Conservation (phyloP, 2,888 invertebrate genomes). For the Agrotis exclamationis region DNA sequence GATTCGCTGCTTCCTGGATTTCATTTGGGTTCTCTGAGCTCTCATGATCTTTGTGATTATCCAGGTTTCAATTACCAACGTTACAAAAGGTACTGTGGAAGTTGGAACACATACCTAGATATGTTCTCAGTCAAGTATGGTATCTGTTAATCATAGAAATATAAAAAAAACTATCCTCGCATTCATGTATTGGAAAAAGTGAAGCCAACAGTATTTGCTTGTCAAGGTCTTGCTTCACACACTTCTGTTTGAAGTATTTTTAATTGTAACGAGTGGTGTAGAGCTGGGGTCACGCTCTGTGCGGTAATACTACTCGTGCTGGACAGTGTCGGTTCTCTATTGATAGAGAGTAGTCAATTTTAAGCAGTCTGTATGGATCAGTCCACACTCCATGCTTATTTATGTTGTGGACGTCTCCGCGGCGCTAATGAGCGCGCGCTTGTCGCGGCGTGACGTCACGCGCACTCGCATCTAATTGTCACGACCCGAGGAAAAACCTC, state of each 20-base stretch:
- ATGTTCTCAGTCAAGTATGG: too few species aligned
- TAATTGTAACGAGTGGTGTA: constrained; percentile 25
- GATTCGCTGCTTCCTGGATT: constrained; percentile 7
- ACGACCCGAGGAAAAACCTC: constrained; percentile 58
- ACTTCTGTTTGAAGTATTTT: constrained; percentile 9
- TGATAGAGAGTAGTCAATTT: too few species aligned
- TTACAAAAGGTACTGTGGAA: too few species aligned
- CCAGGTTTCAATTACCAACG: too few species aligned
- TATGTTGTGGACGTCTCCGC: constrained; percentile 6
- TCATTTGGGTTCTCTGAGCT: neutral
- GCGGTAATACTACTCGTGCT: too few species aligned
- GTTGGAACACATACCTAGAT: too few species aligned
- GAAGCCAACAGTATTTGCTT: neutral
- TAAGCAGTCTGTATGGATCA: too few species aligned
- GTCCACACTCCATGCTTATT: too few species aligned
- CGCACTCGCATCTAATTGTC: constrained; percentile 66
- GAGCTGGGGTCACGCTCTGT: too few species aligned
- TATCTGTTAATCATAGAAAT: too few species aligned
- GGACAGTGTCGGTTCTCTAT: too few species aligned
- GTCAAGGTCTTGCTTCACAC: neutral
- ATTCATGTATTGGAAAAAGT: neutral
- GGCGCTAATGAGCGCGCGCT: constrained; percentile 58
- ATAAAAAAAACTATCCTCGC: neutral
- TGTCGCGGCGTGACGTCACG: constrained; percentile 49
- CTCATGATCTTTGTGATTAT: neutral